Conservation (phyloP, 1,140 invertebrate species). For the Trigoniulus corallinus region DNA sequence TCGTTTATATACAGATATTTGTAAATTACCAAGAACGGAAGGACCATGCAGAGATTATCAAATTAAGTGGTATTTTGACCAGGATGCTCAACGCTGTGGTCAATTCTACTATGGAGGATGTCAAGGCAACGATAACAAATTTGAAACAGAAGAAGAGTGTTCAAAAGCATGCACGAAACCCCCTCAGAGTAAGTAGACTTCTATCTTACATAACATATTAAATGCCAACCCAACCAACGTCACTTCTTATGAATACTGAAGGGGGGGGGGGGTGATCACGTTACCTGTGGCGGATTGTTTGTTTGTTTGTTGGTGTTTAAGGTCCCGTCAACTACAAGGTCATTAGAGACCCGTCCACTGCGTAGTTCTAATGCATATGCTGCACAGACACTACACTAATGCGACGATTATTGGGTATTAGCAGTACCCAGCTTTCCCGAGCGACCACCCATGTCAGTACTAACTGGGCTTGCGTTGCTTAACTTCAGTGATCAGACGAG, state of each 20-base stretch:
- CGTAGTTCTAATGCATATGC: too few species aligned
- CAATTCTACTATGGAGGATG: slow-evolving; percentile 92
- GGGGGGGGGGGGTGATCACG: neutral
- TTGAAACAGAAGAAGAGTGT: slow-evolving; percentile 56
- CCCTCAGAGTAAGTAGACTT: slow-evolving; percentile 54
- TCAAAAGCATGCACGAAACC: slow-evolving; percentile 47
- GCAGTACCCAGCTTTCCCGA: too few species aligned
- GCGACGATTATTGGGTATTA: too few species aligned
- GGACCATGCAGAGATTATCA: slow-evolving; percentile 52
- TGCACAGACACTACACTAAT: too few species aligned
- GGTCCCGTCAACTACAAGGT: too few species aligned
- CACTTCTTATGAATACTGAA: too few species aligned
- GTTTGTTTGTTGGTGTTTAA: too few species aligned
- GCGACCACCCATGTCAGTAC: too few species aligned
- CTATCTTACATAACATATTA: slow-evolving; percentile 8
- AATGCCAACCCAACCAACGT: too few species aligned
- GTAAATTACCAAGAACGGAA: slow-evolving; percentile 52
- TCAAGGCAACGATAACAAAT: slow-evolving; percentile 77
- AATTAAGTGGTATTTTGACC: slow-evolving; percentile 27
- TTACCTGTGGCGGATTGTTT: neutral
- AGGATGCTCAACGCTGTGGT: slow-evolving; percentile 45
- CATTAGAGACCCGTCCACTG: too few species aligned
- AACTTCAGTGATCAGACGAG: too few species aligned
- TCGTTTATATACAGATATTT: neutral
- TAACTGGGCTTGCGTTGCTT: too few species aligned